A percentile compares a stretch with the other conserved stretches of the same genome.
Conservation (phyloP, 2,888 invertebrate species). For the Hoplodrina blanda region DNA sequence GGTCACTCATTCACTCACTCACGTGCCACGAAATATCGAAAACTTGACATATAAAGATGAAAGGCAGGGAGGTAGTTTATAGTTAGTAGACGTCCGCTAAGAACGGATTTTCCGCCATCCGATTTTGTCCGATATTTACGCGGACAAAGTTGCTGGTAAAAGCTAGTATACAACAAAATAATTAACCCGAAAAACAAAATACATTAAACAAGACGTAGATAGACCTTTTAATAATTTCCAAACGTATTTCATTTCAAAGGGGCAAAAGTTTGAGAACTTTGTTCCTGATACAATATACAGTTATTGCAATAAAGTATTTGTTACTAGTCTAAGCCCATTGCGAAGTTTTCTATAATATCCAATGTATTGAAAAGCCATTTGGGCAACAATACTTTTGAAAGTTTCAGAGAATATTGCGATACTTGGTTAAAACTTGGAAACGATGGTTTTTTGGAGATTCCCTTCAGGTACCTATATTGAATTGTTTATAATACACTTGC, state of each 20-base stretch:
- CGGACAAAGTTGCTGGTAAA: no score
- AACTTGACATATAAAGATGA: no score
- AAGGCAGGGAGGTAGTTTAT: no score
- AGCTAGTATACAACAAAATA: conserved; percentile 4
- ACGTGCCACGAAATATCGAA: no score
- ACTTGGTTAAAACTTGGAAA: conserved; percentile 19
- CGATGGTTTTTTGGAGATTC: background rate
- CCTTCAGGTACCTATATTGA: background rate
- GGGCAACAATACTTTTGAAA: conserved; percentile 28
- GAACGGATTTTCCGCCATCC: no score
- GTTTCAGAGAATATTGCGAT: conserved; percentile 32
- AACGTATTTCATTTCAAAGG: conserved; percentile 31
- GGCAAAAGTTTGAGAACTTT: conserved; percentile 24
- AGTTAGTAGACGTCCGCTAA: no score
- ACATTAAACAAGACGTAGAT: conserved; percentile 6
- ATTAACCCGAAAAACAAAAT: conserved; percentile 17
- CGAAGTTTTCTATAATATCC: conserved; percentile 42
- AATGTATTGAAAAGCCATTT: conserved; percentile 53
- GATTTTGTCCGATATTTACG: no score
- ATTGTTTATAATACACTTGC: background rate
- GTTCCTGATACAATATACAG: conserved; percentile 10
- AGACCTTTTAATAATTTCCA: conserved; percentile 1
- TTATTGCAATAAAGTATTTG: conserved; percentile 38
- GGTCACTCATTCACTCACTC: no score
- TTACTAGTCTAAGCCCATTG: conserved; percentile 26